Base-by-base conservation (phyloP, 2,888 invertebrate species). In the Allacma fusca region DNA sequence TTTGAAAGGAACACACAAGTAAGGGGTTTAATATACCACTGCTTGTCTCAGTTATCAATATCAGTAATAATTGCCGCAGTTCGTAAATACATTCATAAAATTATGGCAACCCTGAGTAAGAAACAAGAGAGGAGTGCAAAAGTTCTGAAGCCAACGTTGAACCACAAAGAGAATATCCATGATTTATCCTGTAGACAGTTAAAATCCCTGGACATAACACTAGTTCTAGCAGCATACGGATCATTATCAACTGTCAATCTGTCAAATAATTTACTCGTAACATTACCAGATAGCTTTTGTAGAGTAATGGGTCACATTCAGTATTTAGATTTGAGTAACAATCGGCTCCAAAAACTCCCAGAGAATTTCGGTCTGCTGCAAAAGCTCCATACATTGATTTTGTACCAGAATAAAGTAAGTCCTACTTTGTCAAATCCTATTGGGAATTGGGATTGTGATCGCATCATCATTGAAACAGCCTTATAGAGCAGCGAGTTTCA, bases 191-290 rank as follows among this genome's bases (percentile, higher is more conserved):
- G 50, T 24, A 1, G 73, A n/a, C 4, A 29, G 7, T 29, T 73
- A 26, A 50, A 19, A 23, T 65, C 21, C 9, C 24, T 76, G 24
- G 76, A 76, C 26, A 64, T 70, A 28, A 76, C 70, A 1, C 70
- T 70, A 19, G 76, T 76, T 21, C 64, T 70, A 4, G 59, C 57
- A 9, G 70, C 76, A 4, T 76, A 76, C 50, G 76, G 76, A 4
- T 24, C 40, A 7, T 34, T 69, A 12, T 29, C 50, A 21, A 70
- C 57, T 2, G 62, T 76, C 23, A 40, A 76, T 44, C 34, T 76
- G 1, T 76, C 76, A 24, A 69, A 69, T n/a, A 76, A 76, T 44
- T 2, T 24, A 24, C 21, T 76, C 4, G 23, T 24, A 1, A 24
- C 43, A 0, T 40, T 76, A 26, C 70, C 76, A 19, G 43, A 69